phyloP scores from a whole-genome alignment of 2,113 vertebrate species.

The Pongo pygmaeus region DNA sequence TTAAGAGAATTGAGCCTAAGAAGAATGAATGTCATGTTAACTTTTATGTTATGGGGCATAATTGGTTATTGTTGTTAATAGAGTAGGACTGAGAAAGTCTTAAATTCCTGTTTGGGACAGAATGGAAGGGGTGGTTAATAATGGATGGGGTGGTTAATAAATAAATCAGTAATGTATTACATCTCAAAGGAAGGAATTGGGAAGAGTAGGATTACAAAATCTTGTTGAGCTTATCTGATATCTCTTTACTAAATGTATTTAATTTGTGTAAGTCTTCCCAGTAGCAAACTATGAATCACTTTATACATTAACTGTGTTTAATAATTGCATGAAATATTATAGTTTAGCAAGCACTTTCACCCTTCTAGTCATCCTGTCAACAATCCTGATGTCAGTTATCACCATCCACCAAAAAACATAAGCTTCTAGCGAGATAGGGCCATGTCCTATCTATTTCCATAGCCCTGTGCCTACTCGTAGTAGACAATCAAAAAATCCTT shows the following conservation, averaged over 20 bases:
- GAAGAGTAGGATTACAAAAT: slow-evolving; percentile 4
- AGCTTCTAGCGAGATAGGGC: background rate
- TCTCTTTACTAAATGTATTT: slow-evolving; percentile 30
- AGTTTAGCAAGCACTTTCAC: background rate
- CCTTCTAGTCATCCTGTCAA: background rate
- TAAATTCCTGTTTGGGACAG: slow-evolving; percentile 36
- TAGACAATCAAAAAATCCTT: background rate
- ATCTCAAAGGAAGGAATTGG: background rate
- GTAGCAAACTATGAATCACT: slow-evolving; percentile 41
- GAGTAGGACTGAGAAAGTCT: background rate
- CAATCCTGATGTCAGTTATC: background rate
- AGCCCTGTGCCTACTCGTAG: background rate
- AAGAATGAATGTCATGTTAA: background rate
- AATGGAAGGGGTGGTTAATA: background rate
- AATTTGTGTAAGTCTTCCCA: slow-evolving; percentile 34
- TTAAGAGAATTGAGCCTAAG: background rate
- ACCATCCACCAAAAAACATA: background rate
- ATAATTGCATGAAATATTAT: background rate
- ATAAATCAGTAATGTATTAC: background rate
- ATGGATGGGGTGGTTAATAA: background rate
- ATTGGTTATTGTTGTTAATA: background rate
- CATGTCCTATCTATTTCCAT: background rate
- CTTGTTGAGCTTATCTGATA: slow-evolving; percentile 25
- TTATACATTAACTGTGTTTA: slow-evolving; percentile 24
- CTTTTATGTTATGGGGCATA: background rate